Conservation (phyloP, 2,888 invertebrate species). For the Aplocera efformata region DNA sequence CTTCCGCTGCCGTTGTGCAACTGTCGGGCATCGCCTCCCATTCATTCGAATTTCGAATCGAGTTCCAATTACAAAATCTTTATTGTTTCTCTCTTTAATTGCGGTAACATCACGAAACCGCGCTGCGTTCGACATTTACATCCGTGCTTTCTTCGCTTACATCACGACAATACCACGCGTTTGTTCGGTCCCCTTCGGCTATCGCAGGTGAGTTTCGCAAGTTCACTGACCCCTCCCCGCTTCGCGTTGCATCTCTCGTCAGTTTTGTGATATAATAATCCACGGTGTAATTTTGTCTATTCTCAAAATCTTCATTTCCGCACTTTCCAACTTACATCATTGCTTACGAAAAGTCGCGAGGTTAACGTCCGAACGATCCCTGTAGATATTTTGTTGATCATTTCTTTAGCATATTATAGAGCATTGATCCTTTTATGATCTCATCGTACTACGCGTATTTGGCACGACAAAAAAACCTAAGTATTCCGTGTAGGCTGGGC, state of each 20-base stretch:
- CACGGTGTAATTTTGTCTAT: constrained; percentile 51
- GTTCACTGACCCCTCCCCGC: constrained; percentile 69
- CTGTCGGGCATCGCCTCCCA: constrained; percentile 39
- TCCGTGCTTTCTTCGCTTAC: constrained; percentile 64
- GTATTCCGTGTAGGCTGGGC: constrained; percentile 25
- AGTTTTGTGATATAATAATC: constrained; percentile 67
- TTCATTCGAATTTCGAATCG: constrained; percentile 51
- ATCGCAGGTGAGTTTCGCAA: constrained; percentile 74
- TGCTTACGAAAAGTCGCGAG: constrained; percentile 57
- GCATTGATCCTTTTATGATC: constrained; percentile 76
- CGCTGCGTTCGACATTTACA: constrained; percentile 39
- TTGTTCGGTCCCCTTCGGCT: constrained; percentile 52
- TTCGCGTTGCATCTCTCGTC: constrained; percentile 55
- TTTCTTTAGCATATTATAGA: constrained; percentile 64
- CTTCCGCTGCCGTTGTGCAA: constrained; percentile 61
- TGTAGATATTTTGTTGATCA: constrained; percentile 55
- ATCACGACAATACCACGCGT: constrained; percentile 44
- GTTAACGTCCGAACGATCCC: constrained; percentile 59
- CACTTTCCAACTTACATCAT: constrained; percentile 76
- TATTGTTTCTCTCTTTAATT: constrained; percentile 45
- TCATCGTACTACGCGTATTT: constrained; percentile 55
- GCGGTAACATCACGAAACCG: constrained; percentile 29
- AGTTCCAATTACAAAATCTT: constrained; percentile 51
- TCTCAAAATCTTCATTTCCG: constrained; percentile 70
- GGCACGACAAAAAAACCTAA: constrained; percentile 36